Conservation (phyloP, 2,888 invertebrate species). For the Perizoma flavofasciatum region DNA sequence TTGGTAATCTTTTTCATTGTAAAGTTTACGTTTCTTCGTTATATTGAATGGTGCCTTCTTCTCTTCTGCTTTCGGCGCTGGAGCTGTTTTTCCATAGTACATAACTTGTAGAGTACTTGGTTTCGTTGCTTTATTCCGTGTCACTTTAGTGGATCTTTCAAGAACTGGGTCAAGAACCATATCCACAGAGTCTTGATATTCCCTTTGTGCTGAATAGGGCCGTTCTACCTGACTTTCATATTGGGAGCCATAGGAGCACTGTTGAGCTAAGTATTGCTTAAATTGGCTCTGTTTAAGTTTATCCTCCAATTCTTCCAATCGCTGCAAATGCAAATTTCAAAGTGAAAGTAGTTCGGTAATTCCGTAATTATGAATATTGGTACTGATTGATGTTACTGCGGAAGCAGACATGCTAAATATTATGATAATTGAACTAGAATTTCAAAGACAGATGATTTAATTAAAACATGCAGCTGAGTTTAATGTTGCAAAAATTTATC, state of each 20-base stretch:
- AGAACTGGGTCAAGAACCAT: constrained; percentile 47
- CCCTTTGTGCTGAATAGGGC: constrained; percentile 64
- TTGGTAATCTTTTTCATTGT: constrained; percentile 70
- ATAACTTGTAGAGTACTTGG: constrained; percentile 65
- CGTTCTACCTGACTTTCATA: constrained; percentile 67
- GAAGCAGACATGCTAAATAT: constrained; percentile 5
- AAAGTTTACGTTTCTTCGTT: constrained; percentile 74
- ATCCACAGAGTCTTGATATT: constrained; percentile 49
- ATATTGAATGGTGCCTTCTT: constrained; percentile 73
- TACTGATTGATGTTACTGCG: constrained; percentile 6
- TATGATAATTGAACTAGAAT: constrained; percentile 8
- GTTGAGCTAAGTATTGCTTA: constrained; percentile 66
- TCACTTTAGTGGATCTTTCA: constrained; percentile 42
- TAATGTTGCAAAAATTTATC: neutral
- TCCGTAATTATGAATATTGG: constrained; percentile 13
- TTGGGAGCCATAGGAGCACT: constrained; percentile 59
- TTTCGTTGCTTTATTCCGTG: constrained; percentile 52
- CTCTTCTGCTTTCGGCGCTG: constrained; percentile 47
- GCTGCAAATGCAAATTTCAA: constrained; percentile 54
- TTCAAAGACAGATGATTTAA: neutral
- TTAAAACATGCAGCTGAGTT: neutral
- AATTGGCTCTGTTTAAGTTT: constrained; percentile 75
- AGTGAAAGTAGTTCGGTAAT: constrained; percentile 44
- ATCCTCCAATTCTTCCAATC: constrained; percentile 73
- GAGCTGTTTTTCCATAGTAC: constrained; percentile 59